phyloP scores from a whole-genome alignment of 2,888 invertebrate species.

The Caenorhabditis zanzibari region DNA sequence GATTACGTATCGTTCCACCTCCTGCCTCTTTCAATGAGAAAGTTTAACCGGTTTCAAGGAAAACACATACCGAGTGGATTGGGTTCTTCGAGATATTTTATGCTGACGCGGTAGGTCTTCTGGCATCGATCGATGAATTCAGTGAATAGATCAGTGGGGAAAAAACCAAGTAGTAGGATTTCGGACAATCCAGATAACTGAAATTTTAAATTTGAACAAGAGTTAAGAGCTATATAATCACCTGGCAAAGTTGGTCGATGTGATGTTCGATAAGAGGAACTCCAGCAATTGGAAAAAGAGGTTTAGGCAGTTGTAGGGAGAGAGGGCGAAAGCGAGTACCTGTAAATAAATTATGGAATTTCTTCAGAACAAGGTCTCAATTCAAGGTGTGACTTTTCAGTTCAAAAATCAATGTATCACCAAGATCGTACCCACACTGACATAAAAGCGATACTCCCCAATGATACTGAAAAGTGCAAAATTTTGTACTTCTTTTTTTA shows the following conservation, averaged over 20 bases:
- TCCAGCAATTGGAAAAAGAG: slow-evolving; percentile 97
- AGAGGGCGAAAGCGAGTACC: slow-evolving; percentile 97
- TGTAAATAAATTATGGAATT: slow-evolving; percentile 84
- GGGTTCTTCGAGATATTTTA: slow-evolving; percentile 92
- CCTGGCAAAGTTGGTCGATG: slow-evolving; percentile 91
- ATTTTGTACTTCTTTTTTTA: background rate
- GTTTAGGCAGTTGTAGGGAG: slow-evolving; percentile 97
- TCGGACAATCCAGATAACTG: slow-evolving; percentile 90
- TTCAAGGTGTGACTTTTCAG: background rate
- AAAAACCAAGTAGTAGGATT: slow-evolving; percentile 95
- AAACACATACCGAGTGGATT: slow-evolving; percentile 88
- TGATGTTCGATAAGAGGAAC: slow-evolving; percentile 97
- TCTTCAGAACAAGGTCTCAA: background rate
- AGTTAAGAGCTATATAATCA: slow-evolving; percentile 40
- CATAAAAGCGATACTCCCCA: background rate
- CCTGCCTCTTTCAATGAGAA: background rate
- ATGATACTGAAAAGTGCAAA: slow-evolving; percentile 16
- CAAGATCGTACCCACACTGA: background rate
- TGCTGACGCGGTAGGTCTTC: slow-evolving; percentile 76
- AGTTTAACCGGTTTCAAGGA: slow-evolving; percentile 44
- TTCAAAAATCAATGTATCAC: slow-evolving; percentile 8
- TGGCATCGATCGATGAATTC: slow-evolving; percentile 90
- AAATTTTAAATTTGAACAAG: slow-evolving; percentile 68
- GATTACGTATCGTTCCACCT: slow-evolving; percentile 43
- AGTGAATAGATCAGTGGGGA: slow-evolving; percentile 90